Percentiles rank a stretch among this genome's conserved stretches.
These are phyloP conservation scores for Acanthaster planci DNA, from an alignment of 35 echinoderm and acorn worm genomes.

Conservation along the genomic window DNA sequence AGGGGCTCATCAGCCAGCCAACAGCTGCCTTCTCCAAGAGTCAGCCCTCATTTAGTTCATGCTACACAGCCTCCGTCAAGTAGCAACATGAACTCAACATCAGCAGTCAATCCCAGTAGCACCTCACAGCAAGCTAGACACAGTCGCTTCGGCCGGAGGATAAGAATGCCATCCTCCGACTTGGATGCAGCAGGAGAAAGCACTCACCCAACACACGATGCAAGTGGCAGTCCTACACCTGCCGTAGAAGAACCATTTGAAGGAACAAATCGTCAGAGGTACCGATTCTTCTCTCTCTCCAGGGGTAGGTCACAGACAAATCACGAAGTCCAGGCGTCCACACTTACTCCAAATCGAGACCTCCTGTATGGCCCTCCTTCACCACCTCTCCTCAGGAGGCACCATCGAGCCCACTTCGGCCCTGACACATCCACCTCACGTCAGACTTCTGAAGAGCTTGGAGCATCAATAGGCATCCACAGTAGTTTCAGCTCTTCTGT, in stretches of 20 bases:
- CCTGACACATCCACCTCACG: neutral
- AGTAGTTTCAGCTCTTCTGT: conserved; percentile 1
- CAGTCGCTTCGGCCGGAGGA: neutral
- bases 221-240: neutral
- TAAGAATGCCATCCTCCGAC: neutral
- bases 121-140: neutral
- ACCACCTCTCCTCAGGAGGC: neutral
- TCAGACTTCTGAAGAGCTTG: neutral
- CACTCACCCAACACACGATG: neutral
- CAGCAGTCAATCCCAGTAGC: neutral
- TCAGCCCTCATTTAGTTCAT: neutral
- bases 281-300: neutral
- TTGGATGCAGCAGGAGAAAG: neutral
- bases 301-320: neutral
- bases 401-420: neutral
- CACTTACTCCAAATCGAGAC: neutral
- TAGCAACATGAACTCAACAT: neutral
- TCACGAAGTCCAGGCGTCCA: neutral
- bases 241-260: neutral
- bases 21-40: neutral
- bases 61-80: neutral
- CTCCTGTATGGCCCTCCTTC: neutral
- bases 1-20: neutral
- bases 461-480: neutral
- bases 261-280: conserved; percentile 15